Percentiles rank a stretch among this genome's conserved stretches.
Evolutionary conservation across 2,888 invertebrate genomes (phyloP).

Genomic region (Heliconius sara): DNA sequence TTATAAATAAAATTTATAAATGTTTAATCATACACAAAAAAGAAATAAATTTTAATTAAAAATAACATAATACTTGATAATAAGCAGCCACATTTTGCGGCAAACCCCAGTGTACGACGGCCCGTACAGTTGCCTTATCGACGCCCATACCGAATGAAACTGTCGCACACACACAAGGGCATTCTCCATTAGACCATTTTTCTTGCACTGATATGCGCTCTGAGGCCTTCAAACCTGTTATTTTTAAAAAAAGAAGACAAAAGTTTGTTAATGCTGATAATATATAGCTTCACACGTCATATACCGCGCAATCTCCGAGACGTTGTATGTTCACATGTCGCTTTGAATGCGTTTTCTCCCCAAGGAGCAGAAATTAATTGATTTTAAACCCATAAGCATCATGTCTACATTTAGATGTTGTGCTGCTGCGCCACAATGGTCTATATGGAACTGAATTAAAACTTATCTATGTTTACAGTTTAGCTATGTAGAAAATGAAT

Average conservation of each 20-base stretch:
- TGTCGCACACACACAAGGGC: conserved; percentile 96
- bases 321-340: too few relatives aligned
- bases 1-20: neutral
- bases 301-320: neutral
- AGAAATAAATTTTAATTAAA: neutral
- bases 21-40: neutral
- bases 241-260: conserved; percentile 18
- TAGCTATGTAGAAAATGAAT: too few relatives aligned
- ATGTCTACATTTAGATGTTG: too few relatives aligned
- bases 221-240: conserved; percentile 86
- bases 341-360: too few relatives aligned
- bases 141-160: conserved; percentile 99
- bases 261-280: conserved; percentile 5
- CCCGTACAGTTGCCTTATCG: conserved; percentile 97
- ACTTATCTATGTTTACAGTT: too few relatives aligned
- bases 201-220: conserved; percentile 92
- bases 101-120: conserved; percentile 98
- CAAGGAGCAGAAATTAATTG: too few relatives aligned
- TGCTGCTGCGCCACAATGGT: too few relatives aligned
- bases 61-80: conserved; percentile 85
- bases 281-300: neutral
- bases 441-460: too few relatives aligned
- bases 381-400: too few relatives aligned
- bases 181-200: conserved; percentile 95
- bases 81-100: conserved; percentile 98